These are phyloP conservation scores for Abramis brama DNA, from an alignment of 2,113 vertebrate genomes.

Conservation along the genomic window DNA sequence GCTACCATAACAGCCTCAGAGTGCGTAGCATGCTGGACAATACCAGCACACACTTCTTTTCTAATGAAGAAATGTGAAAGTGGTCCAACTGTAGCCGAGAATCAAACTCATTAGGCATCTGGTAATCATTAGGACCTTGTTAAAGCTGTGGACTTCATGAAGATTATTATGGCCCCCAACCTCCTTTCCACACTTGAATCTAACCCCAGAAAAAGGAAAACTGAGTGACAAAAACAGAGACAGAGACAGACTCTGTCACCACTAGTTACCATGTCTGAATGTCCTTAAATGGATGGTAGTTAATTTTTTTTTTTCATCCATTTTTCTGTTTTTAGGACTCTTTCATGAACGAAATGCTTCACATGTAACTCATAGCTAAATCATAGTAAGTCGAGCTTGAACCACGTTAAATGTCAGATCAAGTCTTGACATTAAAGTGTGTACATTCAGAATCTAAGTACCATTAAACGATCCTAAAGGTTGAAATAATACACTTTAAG, in stretches of 20 bases:
- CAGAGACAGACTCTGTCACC: not conserved
- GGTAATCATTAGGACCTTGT: constrained; percentile 43
- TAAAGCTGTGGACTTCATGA: constrained; percentile 30
- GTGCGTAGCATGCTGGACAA: not conserved
- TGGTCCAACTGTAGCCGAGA: constrained; percentile 26
- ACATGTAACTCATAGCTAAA: not conserved
- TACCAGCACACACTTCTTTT: not conserved
- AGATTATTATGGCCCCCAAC: constrained; percentile 14
- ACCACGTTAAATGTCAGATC: not conserved
- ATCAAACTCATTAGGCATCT: constrained; percentile 51
- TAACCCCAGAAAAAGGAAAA: not conserved
- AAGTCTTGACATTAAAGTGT: constrained; percentile 2
- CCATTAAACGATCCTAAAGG: not conserved
- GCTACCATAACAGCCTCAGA: not conserved
- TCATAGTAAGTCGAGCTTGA: not conserved
- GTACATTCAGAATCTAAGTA: not conserved
- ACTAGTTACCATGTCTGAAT: not conserved
- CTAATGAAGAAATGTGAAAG: constrained; percentile 18
- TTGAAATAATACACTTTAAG: not conserved
- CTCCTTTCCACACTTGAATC: constrained; percentile 28
- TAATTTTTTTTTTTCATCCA: not conserved
- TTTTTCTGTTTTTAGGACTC: not conserved
- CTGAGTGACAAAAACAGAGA: not conserved
- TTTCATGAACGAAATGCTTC: not conserved
- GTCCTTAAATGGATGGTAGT: not conserved